phyloP scores from a whole-genome alignment of 2,888 invertebrate genomes.

The Cryptocephalus moraei region DNA sequence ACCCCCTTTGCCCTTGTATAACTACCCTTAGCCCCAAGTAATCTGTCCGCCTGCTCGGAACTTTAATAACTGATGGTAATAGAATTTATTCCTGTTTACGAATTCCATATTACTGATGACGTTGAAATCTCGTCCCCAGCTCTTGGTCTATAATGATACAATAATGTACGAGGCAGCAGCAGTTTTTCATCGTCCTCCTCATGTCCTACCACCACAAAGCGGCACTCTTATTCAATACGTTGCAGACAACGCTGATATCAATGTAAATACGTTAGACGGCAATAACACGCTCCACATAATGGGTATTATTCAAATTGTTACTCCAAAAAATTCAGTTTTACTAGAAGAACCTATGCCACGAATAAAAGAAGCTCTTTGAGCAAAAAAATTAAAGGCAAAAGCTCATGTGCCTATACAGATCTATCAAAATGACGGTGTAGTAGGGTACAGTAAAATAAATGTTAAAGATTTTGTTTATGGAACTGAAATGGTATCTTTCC shows the following conservation, averaged over 20 bases:
- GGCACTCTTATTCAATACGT: conserved; percentile 22
- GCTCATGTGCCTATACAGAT: conserved; percentile 10
- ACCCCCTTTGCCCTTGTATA: too few relatives aligned
- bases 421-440: conserved; percentile 14
- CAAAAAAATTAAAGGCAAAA: conserved; percentile 11
- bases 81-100: too few relatives aligned
- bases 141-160: conserved; percentile 17
- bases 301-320: conserved; percentile 22
- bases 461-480: conserved; percentile 13
- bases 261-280: conserved; percentile 23
- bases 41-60: too few relatives aligned
- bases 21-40: too few relatives aligned
- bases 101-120: too few relatives aligned
- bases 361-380: conserved; percentile 9
- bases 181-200: conserved; percentile 17
- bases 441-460: conserved; percentile 15
- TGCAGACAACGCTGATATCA: conserved; percentile 25
- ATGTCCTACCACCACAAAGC: conserved; percentile 18
- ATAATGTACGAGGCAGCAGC: conserved; percentile 18
- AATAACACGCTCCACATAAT: conserved; percentile 24
- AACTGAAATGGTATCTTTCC: conserved; percentile 10
- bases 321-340: conserved; percentile 19
- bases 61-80: too few relatives aligned
- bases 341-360: conserved; percentile 10
- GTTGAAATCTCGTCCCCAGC: too few relatives aligned